Evolutionary conservation across 2,797 vertebrate genomes (phyloP).

Genomic region (Telmatherina bonti): DNA sequence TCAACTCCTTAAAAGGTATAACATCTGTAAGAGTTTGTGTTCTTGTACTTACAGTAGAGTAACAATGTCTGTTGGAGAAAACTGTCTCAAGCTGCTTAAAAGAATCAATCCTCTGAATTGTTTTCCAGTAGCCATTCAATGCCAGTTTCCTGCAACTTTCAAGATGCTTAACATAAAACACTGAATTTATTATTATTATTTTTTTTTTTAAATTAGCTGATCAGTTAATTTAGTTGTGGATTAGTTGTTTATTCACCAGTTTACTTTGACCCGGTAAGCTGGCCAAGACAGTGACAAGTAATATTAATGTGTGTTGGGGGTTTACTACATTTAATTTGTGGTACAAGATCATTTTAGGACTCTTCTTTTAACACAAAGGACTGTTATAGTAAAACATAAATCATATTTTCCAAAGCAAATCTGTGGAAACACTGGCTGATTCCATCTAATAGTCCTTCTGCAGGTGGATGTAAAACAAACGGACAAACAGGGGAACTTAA

Average conservation of each 20-base stretch:
- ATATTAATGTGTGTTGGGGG: background rate
- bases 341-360: background rate
- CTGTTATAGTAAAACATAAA: background rate
- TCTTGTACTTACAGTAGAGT: conserved; percentile 6
- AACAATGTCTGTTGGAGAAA: background rate
- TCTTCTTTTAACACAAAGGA: background rate
- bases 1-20: conserved; percentile 17
- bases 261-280: background rate
- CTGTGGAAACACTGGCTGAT: background rate
- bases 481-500: no score
- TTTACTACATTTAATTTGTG: background rate
- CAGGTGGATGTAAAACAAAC: no score
- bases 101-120: conserved; percentile 2
- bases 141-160: background rate
- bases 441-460: background rate
- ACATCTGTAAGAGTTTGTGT: conserved; percentile 11
- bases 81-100: conserved; percentile 16
- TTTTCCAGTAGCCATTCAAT: background rate
- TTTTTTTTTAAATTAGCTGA: background rate
- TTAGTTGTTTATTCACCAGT: background rate
- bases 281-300: background rate
- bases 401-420: background rate
- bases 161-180: background rate
- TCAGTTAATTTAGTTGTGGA: background rate
- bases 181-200: background rate